Conservation (phyloP, 2,797 vertebrate species). For the Spinus pinus region DNA sequence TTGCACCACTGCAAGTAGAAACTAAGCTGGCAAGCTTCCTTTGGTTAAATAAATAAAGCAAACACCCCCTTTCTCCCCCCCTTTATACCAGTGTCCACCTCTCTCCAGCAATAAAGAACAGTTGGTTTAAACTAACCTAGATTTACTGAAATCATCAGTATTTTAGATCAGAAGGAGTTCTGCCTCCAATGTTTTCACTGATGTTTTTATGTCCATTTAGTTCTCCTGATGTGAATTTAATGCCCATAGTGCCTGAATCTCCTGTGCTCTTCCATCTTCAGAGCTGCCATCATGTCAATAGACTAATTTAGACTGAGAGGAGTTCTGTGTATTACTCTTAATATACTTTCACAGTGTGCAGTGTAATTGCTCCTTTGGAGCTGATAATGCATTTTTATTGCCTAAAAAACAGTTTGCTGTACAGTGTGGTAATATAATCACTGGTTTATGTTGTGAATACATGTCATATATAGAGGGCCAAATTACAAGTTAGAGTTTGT, state of each 20-base stretch:
- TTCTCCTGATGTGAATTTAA: background rate
- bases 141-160: background rate
- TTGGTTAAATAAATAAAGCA: background rate
- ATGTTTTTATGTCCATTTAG: background rate
- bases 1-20: background rate
- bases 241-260: background rate
- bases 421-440: slow-evolving; percentile 9
- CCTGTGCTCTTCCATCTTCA: background rate
- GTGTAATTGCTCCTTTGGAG: slow-evolving; percentile 67
- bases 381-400: slow-evolving; percentile 64
- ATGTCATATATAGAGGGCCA: background rate
- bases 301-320: slow-evolving; percentile 27
- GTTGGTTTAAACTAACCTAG: background rate
- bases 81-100: background rate
- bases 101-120: background rate
- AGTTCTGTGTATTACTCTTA: slow-evolving; percentile 52
- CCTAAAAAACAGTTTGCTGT: slow-evolving; percentile 48
- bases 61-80: fast-evolving
- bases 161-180: background rate
- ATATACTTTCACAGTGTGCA: slow-evolving; percentile 48
- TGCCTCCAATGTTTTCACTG: background rate
- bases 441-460: slow-evolving; percentile 40
- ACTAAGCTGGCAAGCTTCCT: background rate
- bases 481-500: background rate
- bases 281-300: background rate